Conservation (phyloP, 2,888 invertebrate genomes). For the Pyrrhopygopsis socrates region DNA sequence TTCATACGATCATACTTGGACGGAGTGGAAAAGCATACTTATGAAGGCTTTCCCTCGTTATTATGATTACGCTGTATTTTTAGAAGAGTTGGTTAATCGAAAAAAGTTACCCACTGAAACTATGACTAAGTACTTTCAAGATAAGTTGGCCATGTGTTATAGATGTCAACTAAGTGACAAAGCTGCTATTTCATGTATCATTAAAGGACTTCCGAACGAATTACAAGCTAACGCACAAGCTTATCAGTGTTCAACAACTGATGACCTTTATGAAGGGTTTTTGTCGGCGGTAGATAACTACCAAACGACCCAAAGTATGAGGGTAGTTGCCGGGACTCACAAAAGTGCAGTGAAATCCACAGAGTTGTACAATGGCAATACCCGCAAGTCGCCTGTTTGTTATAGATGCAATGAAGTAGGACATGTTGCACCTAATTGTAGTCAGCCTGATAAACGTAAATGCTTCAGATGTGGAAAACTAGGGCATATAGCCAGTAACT, state of each 20-base stretch:
- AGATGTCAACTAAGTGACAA: background rate
- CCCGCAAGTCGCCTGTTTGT: background rate
- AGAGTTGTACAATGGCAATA: too few species aligned
- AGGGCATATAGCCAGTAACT: background rate
- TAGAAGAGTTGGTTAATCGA: background rate
- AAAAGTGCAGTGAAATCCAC: too few species aligned
- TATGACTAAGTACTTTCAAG: slow-evolving; percentile 11
- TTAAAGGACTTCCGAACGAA: background rate
- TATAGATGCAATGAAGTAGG: background rate
- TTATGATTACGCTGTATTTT: background rate
- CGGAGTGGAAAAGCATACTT: background rate
- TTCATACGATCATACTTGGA: background rate
- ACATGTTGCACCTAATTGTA: background rate
- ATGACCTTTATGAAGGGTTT: slow-evolving; percentile 15
- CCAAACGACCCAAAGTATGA: background rate
- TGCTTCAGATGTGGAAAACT: background rate
- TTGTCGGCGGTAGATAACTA: background rate
- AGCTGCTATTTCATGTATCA: background rate
- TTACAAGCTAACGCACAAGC: slow-evolving; percentile 3
- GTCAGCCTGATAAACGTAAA: background rate
- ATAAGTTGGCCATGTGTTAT: slow-evolving; percentile 13
- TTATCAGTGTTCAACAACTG: background rate
- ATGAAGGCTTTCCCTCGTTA: background rate
- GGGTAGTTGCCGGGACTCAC: too few species aligned
- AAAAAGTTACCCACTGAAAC: slow-evolving; percentile 16